Evolutionary conservation across 2,113 vertebrate species (phyloP).

Genomic region (Acanthisitta chloris): DNA sequence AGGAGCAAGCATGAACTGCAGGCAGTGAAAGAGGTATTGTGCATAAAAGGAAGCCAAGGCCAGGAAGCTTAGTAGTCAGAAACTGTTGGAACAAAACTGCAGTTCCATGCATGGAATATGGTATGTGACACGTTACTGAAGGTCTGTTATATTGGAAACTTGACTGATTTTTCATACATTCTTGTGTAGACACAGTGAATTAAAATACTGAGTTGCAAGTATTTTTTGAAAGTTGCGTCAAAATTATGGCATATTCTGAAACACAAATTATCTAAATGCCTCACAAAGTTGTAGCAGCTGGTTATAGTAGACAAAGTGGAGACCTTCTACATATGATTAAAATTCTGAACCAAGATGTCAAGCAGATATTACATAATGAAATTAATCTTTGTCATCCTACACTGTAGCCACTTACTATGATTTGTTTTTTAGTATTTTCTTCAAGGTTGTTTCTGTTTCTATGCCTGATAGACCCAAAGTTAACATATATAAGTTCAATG

Average conservation of each 20-base stretch:
- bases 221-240: background rate
- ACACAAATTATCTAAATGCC: background rate
- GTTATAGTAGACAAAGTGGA: background rate
- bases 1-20: background rate
- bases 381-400: background rate
- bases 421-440: background rate
- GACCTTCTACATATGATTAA: background rate
- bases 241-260: background rate
- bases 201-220: background rate
- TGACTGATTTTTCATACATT: background rate
- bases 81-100: background rate
- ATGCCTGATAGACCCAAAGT: background rate
- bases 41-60: background rate
- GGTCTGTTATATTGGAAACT: background rate
- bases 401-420: background rate
- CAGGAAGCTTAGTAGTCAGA: background rate
- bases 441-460: background rate
- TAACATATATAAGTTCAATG: background rate
- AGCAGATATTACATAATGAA: fast-evolving
- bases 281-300: background rate
- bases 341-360: background rate
- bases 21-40: background rate
- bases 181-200: background rate
- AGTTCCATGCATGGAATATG: background rate
- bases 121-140: background rate